Conservation (phyloP, 1,140 invertebrate species). For the Drosophila ogumai region DNA sequence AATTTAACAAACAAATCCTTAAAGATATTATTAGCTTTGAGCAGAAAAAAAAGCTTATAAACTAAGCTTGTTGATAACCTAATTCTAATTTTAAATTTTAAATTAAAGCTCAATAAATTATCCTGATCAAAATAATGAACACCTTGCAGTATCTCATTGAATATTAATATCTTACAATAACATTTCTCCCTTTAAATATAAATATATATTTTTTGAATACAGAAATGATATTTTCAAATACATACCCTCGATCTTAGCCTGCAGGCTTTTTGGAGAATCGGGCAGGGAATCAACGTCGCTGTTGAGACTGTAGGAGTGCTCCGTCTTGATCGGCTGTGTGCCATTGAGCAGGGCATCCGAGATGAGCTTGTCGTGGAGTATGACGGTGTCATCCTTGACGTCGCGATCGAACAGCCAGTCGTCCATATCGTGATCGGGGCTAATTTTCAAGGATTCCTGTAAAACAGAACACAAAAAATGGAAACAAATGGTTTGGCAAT, state of each 20-base stretch:
- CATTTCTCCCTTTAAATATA: not conserved
- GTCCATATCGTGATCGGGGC: slow-evolving; percentile 86
- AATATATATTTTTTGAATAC: not conserved
- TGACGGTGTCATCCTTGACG: slow-evolving; percentile 86
- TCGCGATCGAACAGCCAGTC: slow-evolving; percentile 87
- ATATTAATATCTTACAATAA: not conserved
- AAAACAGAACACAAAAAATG: slow-evolving; percentile 48
- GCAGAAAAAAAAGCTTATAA: too few species aligned
- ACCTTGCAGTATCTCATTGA: not conserved
- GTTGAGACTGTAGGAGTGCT: slow-evolving; percentile 92
- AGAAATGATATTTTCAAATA: slow-evolving; percentile 13
- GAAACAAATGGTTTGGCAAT: slow-evolving; percentile 56
- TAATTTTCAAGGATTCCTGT: slow-evolving; percentile 87
- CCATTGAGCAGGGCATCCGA: slow-evolving; percentile 93
- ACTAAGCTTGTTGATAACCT: too few species aligned
- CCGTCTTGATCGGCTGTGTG: slow-evolving; percentile 92
- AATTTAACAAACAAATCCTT: not conserved
- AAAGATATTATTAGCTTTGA: too few species aligned
- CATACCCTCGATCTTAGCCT: slow-evolving; percentile 88
- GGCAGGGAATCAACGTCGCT: slow-evolving; percentile 89
- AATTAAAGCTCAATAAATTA: too few species aligned
- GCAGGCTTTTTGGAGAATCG: slow-evolving; percentile 87
- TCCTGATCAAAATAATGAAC: not conserved
- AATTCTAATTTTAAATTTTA: too few species aligned
- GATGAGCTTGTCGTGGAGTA: slow-evolving; percentile 94